Evolutionary conservation across 2,797 vertebrate species (phyloP).

Genomic region (Trichosurus vulpecula): DNA sequence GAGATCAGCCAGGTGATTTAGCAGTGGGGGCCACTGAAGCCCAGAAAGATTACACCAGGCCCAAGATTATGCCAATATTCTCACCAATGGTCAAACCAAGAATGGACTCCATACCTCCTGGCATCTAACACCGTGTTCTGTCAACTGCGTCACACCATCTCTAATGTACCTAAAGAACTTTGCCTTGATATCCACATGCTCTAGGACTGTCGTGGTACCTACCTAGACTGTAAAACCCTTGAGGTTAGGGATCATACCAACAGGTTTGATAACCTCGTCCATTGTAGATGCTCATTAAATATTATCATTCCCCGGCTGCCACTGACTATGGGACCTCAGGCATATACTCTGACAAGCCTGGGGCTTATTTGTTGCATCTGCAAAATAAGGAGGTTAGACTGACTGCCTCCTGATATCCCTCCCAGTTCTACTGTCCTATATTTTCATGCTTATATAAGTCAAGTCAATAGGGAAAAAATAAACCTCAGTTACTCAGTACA

Average conservation of each 20-base stretch:
- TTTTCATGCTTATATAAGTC: background rate
- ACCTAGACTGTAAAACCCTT: background rate
- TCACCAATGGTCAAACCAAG: background rate
- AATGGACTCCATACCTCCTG: background rate
- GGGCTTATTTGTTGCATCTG: background rate
- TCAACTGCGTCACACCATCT: background rate
- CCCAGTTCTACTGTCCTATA: conserved; percentile 12
- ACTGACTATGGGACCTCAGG: background rate
- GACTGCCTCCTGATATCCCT: conserved; percentile 30
- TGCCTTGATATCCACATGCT: background rate
- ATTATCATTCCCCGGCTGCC: background rate
- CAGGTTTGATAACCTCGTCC: background rate
- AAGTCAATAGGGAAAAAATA: conserved; percentile 38
- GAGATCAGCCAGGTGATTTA: background rate
- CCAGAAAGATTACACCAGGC: background rate
- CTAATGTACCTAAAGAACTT: background rate
- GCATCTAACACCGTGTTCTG: background rate
- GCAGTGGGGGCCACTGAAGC: background rate
- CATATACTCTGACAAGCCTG: background rate
- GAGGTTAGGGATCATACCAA: background rate
- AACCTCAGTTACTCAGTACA: background rate
- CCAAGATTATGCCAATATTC: background rate
- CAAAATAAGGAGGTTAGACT: background rate
- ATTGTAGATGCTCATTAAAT: background rate
- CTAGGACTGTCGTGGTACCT: background rate